Evolutionary conservation across 2,113 vertebrate genomes (phyloP).

Genomic region (Tupaia tana): DNA sequence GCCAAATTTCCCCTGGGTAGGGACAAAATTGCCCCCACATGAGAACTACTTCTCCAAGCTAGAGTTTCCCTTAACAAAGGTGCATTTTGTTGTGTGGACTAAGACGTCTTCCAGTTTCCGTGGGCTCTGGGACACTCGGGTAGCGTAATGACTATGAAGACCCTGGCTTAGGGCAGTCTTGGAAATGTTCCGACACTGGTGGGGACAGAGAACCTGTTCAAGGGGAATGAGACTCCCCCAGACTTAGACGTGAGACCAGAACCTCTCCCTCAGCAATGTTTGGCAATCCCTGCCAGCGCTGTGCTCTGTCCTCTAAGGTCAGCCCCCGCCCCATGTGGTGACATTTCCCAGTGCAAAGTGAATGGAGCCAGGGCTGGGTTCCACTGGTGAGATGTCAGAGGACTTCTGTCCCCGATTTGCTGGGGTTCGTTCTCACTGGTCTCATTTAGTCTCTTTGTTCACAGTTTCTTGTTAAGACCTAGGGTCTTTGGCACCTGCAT

Average conservation of each 20-base stretch:
- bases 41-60: not conserved
- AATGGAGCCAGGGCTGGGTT: too few relatives aligned
- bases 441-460: not conserved
- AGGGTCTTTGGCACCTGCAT: not conserved
- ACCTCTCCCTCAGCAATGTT: not conserved
- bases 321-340: not conserved
- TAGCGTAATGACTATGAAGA: not conserved
- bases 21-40: not conserved
- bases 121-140: not conserved
- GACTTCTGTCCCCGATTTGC: not conserved
- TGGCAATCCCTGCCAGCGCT: not conserved
- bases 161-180: not conserved
- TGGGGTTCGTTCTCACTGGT: not conserved
- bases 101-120: not conserved
- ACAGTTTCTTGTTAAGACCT: not conserved
- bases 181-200: not conserved
- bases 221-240: not conserved
- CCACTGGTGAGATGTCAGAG: not conserved
- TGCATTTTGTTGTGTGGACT: not conserved
- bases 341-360: not conserved
- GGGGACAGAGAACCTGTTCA: not conserved
- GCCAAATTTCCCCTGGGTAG: not conserved
- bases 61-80: not conserved
- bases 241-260: not conserved
- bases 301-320: not conserved